These are phyloP conservation scores for Leptinotarsa peninsularis DNA, from an alignment of 2,888 invertebrate genomes.

Conservation along the genomic window DNA sequence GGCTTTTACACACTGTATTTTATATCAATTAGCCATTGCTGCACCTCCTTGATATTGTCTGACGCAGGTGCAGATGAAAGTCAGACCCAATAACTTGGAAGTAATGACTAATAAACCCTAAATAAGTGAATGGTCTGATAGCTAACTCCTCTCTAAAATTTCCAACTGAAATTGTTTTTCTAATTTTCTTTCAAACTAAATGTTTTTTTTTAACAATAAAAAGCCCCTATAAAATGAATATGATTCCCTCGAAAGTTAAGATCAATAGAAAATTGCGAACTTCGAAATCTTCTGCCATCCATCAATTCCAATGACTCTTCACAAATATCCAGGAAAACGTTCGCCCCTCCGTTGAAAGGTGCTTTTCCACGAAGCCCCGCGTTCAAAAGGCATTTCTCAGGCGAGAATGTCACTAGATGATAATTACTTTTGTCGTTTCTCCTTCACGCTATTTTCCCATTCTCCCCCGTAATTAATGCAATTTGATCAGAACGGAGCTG, in stretches of 20 bases:
- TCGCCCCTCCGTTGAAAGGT: background rate
- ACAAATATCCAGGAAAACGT: background rate
- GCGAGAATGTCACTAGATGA: constrained; percentile 54
- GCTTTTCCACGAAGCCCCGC: constrained; percentile 44
- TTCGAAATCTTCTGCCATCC: background rate
- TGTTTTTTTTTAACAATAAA: too few relatives aligned
- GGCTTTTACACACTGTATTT: too few relatives aligned
- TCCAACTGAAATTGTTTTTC: too few relatives aligned
- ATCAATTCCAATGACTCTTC: background rate
- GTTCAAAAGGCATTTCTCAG: constrained; percentile 53
- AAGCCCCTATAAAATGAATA: too few relatives aligned
- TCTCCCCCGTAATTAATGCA: constrained; percentile 33
- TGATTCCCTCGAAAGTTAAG: background rate
- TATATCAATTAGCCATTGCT: too few relatives aligned
- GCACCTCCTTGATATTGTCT: too few relatives aligned
- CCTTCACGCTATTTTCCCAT: constrained; percentile 37
- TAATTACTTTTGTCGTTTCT: constrained; percentile 56
- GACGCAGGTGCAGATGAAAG: too few relatives aligned
- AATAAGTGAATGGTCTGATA: too few relatives aligned
- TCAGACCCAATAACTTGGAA: too few relatives aligned
- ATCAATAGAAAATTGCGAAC: background rate
- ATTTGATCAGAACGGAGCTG: constrained; percentile 24
- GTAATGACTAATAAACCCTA: too few relatives aligned
- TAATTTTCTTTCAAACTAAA: too few relatives aligned
- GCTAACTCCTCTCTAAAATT: too few relatives aligned